Evolutionary conservation across 2,888 invertebrate genomes (phyloP), one percentile per base, ranked within the genome.

Genomic region (Dryobotodes eremita): DNA sequence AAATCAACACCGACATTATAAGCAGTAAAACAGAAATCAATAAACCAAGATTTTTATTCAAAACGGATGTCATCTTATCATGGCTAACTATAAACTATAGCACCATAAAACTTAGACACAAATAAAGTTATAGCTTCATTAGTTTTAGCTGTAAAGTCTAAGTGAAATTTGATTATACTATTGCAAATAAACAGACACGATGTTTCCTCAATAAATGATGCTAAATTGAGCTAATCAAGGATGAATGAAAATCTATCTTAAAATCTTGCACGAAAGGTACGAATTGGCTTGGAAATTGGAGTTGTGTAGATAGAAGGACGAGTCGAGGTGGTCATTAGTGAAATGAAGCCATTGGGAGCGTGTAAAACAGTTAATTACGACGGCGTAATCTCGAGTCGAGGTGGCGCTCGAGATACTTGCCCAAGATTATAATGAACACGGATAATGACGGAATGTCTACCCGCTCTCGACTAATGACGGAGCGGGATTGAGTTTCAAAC

Each of bases 341-440:
- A 91, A 95, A 96, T 96, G 93, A 95, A 96, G 95, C 93, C 94
- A 95, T 96, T 96, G 96, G 94, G 93, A 95, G 94, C 93, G 95
- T 95, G 96, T 96, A 96, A 96, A 96, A 95, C 95, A 96, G 96
- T 94, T 96, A 96, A 96, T 96, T 95, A 95, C 93, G 90, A 82
- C 75, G 88, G 85, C 83, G 92, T 93, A 93, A 94, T 95, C 93
- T 94, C 92, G 86, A 86, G 89, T 89, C 90, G 89, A 91, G 90
- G 88, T 90, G 91, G 90, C 89, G 90, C 87, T 86, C 86, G 90
- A 90, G 92, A 92, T 91, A 90, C 90, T 90, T 89, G 89, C 79
- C 89, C 88, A 88, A 90, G 89, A 90, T 90, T 91, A 90, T 92
- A 91, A 93, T 93, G 90, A 92, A 92, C 93, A 87, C 73, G 86